These are phyloP conservation scores for Lottia scabra DNA, from an alignment of 2,888 invertebrate genomes.

Conservation along the genomic window DNA sequence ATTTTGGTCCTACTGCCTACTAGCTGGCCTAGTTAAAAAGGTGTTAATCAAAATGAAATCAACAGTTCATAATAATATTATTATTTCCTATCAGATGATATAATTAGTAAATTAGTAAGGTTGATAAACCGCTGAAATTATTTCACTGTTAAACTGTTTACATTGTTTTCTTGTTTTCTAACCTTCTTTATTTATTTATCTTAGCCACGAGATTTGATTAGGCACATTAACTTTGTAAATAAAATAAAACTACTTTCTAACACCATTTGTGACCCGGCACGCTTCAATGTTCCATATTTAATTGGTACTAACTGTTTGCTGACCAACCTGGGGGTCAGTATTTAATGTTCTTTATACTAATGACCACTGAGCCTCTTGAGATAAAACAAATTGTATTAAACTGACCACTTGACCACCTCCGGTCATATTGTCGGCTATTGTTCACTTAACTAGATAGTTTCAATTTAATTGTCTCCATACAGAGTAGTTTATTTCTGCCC, in stretches of 20 bases:
- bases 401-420: conserved; percentile 1
- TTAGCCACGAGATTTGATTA: neutral
- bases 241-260: neutral
- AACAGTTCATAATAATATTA: too few relatives aligned
- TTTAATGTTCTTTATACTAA: neutral
- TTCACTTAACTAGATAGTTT: too few relatives aligned
- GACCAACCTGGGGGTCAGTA: neutral
- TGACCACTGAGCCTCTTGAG: neutral
- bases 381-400: conserved; percentile 1
- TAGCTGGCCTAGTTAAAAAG: too few relatives aligned
- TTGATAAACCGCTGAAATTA: neutral
- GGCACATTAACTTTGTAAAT: neutral
- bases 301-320: neutral
- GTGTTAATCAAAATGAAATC: too few relatives aligned
- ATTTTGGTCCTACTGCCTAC: too few relatives aligned
- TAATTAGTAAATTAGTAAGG: neutral
- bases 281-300: neutral
- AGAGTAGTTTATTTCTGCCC: too few relatives aligned
- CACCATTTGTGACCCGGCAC: neutral
- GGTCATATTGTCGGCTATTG: neutral
- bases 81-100: neutral
- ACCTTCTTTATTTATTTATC: neutral
- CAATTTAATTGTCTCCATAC: too few relatives aligned
- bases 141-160: neutral
- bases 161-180: neutral